A percentile compares a stretch with the other conserved stretches of the same genome.
These are phyloP conservation scores for Temnothorax unifasciatus DNA, from an alignment of 2,888 invertebrate genomes.

Conservation along the genomic window DNA sequence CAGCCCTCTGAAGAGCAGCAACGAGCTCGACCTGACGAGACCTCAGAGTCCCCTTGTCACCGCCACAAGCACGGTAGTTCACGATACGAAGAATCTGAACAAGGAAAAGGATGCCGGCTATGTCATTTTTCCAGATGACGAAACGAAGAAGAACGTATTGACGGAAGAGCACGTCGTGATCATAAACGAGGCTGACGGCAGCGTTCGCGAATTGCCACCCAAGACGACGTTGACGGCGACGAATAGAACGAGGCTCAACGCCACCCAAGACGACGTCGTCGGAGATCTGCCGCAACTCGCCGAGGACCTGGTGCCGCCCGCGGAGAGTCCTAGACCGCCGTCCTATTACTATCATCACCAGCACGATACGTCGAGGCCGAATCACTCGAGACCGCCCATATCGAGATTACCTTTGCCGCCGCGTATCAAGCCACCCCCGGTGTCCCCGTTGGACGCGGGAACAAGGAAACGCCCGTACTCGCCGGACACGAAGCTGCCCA, in stretches of 20 bases:
- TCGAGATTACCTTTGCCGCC: conserved; percentile 76
- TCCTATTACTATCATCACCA: conserved; percentile 79
- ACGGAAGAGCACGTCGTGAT: conserved; percentile 81
- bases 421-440: conserved; percentile 42
- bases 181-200: conserved; percentile 82
- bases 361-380: conserved; percentile 64
- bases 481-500: conserved; percentile 87
- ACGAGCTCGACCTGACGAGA: conserved; percentile 64
- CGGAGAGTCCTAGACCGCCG: conserved; percentile 76
- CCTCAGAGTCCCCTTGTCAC: conserved; percentile 10
- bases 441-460: conserved; percentile 47
- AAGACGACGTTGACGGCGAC: conserved; percentile 59
- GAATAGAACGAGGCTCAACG: conserved; percentile 38
- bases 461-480: conserved; percentile 75
- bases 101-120: conserved; percentile 62
- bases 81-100: conserved; percentile 31
- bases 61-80: background rate
- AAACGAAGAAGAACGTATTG: conserved; percentile 63
- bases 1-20: conserved; percentile 52
- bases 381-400: conserved; percentile 69
- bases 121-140: conserved; percentile 69
- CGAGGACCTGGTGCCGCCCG: conserved; percentile 82
- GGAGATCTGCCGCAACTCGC: conserved; percentile 79
- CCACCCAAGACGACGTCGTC: conserved; percentile 31
- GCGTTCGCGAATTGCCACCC: conserved; percentile 77